A percentile compares a stretch with the other conserved stretches of the same genome.
Evolutionary conservation across 2,888 invertebrate species (phyloP).

Genomic region (Callyntrura sp.): DNA sequence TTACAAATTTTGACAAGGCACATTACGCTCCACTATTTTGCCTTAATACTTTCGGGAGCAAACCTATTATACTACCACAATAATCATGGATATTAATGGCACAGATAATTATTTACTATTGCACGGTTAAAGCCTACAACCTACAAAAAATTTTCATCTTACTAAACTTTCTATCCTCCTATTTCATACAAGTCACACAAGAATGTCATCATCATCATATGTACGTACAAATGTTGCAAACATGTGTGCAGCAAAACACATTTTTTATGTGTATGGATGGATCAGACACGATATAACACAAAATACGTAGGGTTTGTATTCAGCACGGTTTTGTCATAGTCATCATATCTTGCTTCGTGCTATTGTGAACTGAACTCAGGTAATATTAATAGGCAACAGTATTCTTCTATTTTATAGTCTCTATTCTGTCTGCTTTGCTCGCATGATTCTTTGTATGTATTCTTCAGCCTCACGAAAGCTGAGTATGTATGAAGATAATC

Average conservation of each 20-base stretch:
- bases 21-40: neutral
- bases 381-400: too few species aligned
- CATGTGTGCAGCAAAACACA: too few species aligned
- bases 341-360: too few species aligned
- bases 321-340: too few species aligned
- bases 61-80: neutral
- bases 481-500: too few species aligned
- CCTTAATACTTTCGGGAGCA: neutral
- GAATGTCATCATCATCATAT: constrained; percentile 30
- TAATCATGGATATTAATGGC: too few species aligned
- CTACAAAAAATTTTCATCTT: constrained; percentile 6
- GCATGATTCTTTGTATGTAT: too few species aligned
- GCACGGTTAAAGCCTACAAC: neutral
- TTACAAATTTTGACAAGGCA: neutral
- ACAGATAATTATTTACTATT: neutral
- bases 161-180: constrained; percentile 41
- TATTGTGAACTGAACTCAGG: too few species aligned
- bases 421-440: neutral
- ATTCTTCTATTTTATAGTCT: neutral
- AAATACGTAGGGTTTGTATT: too few species aligned
- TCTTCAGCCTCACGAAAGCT: too few species aligned
- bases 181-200: neutral
- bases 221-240: neutral
- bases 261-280: too few species aligned
- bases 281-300: too few species aligned